These are phyloP conservation scores for Eristalis arbustorum DNA, from an alignment of 2,888 invertebrate genomes.

Conservation along the genomic window DNA sequence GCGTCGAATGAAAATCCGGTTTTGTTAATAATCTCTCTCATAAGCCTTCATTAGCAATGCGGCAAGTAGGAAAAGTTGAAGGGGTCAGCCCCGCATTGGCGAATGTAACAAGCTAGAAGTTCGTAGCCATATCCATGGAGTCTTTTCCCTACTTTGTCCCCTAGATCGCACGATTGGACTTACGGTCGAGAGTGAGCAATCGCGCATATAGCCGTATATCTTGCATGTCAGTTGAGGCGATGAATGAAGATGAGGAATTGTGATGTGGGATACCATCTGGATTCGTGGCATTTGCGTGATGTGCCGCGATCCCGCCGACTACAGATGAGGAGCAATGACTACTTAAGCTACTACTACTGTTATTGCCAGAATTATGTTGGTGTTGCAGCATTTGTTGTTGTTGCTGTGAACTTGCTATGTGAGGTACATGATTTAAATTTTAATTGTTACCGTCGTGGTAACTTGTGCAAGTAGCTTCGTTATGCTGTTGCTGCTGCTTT, in stretches of 20 bases:
- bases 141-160: too few relatives aligned
- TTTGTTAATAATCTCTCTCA: too few relatives aligned
- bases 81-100: too few relatives aligned
- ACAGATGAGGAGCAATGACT: conserved; percentile 71
- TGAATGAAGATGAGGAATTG: conserved; percentile 64
- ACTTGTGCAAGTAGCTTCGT: conserved; percentile 62
- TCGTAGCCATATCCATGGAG: too few relatives aligned
- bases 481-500: conserved; percentile 71
- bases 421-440: conserved; percentile 65
- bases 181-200: too few relatives aligned
- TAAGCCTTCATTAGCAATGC: too few relatives aligned
- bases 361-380: conserved; percentile 56
- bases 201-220: too few relatives aligned
- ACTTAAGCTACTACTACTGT: conserved; percentile 65
- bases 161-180: too few relatives aligned
- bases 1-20: too few relatives aligned
- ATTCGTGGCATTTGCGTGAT: conserved; percentile 68
- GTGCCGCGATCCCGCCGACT: conserved; percentile 66
- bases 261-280: conserved; percentile 56
- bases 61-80: too few relatives aligned
- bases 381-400: conserved; percentile 71
- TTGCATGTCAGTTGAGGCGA: too few relatives aligned
- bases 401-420: conserved; percentile 67
- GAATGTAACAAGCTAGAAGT: too few relatives aligned
- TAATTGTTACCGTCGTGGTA: conserved; percentile 70